Conservation (phyloP, 2,113 vertebrate genomes). For the Bolborhynchus lineola region DNA sequence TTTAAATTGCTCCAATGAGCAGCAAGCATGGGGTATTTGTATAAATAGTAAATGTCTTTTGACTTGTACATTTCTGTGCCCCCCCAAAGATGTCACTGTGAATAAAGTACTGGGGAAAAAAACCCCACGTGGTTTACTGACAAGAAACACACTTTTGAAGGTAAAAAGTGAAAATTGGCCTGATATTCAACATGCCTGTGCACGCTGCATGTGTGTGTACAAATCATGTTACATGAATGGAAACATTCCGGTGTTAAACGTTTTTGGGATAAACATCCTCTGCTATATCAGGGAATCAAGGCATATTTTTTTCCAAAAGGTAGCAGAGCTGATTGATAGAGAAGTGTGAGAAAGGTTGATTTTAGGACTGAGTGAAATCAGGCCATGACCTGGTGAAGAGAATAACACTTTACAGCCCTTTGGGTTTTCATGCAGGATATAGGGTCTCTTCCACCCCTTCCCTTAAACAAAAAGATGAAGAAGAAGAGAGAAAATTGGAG, state of each 20-base stretch:
- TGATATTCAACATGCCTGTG: background rate
- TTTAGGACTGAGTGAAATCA: background rate
- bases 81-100: background rate
- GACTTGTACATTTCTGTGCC: background rate
- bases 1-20: background rate
- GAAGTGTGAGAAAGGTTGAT: background rate
- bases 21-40: background rate
- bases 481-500: background rate
- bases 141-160: background rate
- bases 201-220: background rate
- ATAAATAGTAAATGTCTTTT: background rate
- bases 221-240: background rate
- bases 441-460: background rate
- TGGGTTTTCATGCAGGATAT: background rate
- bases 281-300: background rate
- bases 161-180: background rate
- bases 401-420: background rate
- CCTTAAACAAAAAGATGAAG: background rate
- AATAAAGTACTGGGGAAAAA: background rate
- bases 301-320: background rate
- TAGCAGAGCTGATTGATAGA: background rate
- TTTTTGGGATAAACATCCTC: background rate
- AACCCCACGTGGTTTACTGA: background rate
- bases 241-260: background rate
- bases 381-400: background rate